These are phyloP conservation scores for Syritta pipiens DNA, from an alignment of 2,888 invertebrate genomes.

Conservation along the genomic window DNA sequence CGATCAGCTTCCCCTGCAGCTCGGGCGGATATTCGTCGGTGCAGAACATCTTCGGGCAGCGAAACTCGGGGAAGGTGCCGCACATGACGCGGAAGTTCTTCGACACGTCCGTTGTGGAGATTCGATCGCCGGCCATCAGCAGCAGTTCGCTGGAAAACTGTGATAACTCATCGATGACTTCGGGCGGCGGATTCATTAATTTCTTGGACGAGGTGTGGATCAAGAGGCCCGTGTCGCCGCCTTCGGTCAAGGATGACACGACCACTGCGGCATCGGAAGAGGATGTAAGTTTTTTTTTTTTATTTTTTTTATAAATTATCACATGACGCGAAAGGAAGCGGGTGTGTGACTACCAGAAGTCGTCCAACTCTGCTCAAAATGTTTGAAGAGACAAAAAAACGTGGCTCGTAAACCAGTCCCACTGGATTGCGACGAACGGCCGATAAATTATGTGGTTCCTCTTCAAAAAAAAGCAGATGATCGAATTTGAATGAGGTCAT, in stretches of 20 bases:
- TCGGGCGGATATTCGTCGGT: slow-evolving; percentile 82
- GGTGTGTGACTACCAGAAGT: no score
- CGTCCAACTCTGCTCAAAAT: no score
- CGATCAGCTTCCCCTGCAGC: slow-evolving; percentile 85
- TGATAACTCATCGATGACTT: slow-evolving; percentile 74
- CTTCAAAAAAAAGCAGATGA: neutral
- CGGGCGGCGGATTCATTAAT: slow-evolving; percentile 69
- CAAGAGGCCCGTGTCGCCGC: slow-evolving; percentile 69
- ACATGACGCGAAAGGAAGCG: no score
- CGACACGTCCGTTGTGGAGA: slow-evolving; percentile 89
- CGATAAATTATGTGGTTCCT: no score
- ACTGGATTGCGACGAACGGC: no score
- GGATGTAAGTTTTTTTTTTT: slow-evolving; percentile 68
- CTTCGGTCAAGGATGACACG: slow-evolving; percentile 72
- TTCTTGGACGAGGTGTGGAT: slow-evolving; percentile 77
- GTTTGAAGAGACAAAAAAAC: no score
- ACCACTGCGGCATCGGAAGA: slow-evolving; percentile 75
- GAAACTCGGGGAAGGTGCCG: slow-evolving; percentile 79
- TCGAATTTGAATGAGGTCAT: slow-evolving; percentile 6
- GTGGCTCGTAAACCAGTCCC: no score
- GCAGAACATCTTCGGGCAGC: slow-evolving; percentile 82
- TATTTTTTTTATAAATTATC: neutral
- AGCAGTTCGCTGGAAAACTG: slow-evolving; percentile 75
- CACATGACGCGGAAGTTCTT: slow-evolving; percentile 90
- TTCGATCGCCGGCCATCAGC: slow-evolving; percentile 82